A percentile compares a stretch with the other conserved stretches of the same genome.
Conservation (phyloP, 1,140 invertebrate species). For the Drosophila insularis region DNA sequence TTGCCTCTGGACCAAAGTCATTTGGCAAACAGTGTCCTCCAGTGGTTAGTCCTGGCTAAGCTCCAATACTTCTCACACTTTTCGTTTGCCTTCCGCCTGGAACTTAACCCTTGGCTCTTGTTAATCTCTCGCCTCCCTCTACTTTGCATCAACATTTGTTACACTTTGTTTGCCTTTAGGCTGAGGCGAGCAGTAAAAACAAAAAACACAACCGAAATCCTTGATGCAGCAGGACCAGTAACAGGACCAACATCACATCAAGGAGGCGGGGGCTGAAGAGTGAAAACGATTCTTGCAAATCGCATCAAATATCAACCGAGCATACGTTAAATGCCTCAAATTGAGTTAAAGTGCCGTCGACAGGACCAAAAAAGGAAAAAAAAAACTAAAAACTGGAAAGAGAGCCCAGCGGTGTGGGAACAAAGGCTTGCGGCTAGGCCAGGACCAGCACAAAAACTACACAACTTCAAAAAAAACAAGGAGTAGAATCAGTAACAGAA, state of each 20-base stretch:
- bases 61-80: neutral
- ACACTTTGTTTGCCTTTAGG: slow-evolving; percentile 77
- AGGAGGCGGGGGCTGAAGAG: neutral
- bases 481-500: neutral
- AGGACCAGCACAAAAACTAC: slow-evolving; percentile 39
- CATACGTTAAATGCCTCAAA: slow-evolving; percentile 82
- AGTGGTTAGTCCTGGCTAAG: neutral
- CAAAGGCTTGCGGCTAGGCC: slow-evolving; percentile 64
- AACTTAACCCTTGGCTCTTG: neutral
- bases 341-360: slow-evolving; percentile 79
- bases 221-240: neutral
- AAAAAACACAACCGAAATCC: neutral
- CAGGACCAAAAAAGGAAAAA: slow-evolving; percentile 22
- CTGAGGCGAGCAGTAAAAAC: slow-evolving; percentile 20
- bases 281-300: slow-evolving; percentile 60
- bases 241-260: neutral
- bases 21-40: slow-evolving; percentile 9
- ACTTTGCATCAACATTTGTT: slow-evolving; percentile 67
- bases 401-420: neutral
- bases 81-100: neutral
- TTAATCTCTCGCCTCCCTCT: slow-evolving; percentile 9
- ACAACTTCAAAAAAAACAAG: neutral
- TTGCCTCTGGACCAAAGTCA: slow-evolving; percentile 1
- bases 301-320: slow-evolving; percentile 82
- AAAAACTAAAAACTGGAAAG: neutral